Evolutionary conservation across 2,888 invertebrate species (phyloP).

Genomic region (Dicranocentrus wangi): DNA sequence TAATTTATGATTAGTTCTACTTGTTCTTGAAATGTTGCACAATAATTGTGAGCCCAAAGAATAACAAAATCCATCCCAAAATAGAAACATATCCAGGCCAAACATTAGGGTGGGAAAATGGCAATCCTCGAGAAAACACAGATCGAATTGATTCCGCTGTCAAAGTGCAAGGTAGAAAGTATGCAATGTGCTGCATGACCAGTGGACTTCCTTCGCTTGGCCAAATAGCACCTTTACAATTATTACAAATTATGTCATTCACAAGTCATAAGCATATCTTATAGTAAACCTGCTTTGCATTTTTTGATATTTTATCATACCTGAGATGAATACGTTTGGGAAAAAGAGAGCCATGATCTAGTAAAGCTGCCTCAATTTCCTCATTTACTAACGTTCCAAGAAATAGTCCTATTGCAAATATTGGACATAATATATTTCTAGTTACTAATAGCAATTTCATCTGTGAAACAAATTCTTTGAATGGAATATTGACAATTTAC

Average conservation of each 20-base stretch:
- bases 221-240: slow-evolving; percentile 88
- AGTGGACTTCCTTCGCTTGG: slow-evolving; percentile 95
- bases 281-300: no score
- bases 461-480: no score
- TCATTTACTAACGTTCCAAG: slow-evolving; percentile 93
- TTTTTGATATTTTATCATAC: slow-evolving; percentile 74
- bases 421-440: no score
- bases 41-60: no score
- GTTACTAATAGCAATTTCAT: no score
- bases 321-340: slow-evolving; percentile 90
- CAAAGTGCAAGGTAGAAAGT: slow-evolving; percentile 48
- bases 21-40: no score
- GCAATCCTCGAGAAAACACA: slow-evolving; percentile 17
- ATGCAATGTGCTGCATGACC: slow-evolving; percentile 75
- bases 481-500: not conserved
- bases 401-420: slow-evolving; percentile 81
- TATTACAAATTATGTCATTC: no score
- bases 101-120: slow-evolving; percentile 44
- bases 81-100: slow-evolving; percentile 62
- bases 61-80: no score
- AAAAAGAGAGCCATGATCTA: slow-evolving; percentile 95
- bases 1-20: no score
- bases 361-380: slow-evolving; percentile 92
- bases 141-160: slow-evolving; percentile 42
- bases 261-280: no score